Evolutionary conservation across 2,888 invertebrate genomes (phyloP).

Genomic region (Hesperia comma): DNA sequence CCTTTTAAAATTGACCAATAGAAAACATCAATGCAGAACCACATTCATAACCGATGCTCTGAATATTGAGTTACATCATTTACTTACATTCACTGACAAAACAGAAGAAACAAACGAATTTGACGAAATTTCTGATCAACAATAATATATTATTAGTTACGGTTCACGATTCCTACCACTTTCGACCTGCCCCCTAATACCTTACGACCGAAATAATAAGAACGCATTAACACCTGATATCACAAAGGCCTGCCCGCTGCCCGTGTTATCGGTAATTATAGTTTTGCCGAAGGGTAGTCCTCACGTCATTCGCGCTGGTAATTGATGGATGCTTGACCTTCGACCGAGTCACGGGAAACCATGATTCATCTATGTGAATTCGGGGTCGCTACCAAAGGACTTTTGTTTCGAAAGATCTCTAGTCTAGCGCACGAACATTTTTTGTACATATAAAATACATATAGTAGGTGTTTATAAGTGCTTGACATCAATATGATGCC

Average conservation of each 20-base stretch:
- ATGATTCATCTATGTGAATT: neutral
- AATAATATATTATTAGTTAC: neutral
- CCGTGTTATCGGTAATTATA: conserved; percentile 31
- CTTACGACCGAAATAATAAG: conserved; percentile 19
- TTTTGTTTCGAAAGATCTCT: neutral
- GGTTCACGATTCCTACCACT: neutral
- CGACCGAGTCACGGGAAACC: conserved; percentile 16
- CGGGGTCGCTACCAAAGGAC: too few relatives aligned
- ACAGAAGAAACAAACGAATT: neutral
- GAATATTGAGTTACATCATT: neutral
- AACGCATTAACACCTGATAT: conserved; percentile 31
- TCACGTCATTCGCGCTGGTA: conserved; percentile 18
- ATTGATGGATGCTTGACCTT: conserved; percentile 29
- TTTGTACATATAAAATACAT: too few relatives aligned
- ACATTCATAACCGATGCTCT: too few relatives aligned
- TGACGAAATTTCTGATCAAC: neutral
- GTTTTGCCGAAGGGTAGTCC: conserved; percentile 29
- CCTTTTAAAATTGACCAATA: too few relatives aligned
- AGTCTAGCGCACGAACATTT: too few relatives aligned
- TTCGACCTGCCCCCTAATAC: conserved; percentile 3
- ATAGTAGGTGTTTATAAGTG: too few relatives aligned
- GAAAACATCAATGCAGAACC: too few relatives aligned
- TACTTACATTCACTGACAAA: neutral
- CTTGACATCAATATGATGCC: too few relatives aligned
- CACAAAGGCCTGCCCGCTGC: neutral